Evolutionary conservation across 2,113 vertebrate genomes (phyloP).

Genomic region (Alosa alosa): DNA sequence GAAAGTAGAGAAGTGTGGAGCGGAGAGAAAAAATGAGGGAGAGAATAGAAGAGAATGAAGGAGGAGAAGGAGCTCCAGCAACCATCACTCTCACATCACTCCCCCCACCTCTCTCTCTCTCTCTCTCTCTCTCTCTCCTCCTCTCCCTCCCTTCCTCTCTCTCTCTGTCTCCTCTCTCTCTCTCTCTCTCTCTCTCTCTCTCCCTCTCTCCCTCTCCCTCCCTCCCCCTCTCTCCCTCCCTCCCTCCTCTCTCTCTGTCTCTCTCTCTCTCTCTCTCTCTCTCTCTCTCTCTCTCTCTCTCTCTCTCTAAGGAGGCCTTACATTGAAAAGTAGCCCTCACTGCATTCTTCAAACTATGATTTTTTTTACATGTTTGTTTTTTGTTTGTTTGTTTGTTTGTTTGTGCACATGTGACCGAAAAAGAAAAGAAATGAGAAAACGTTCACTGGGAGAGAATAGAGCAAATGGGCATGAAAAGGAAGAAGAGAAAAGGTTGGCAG

Average conservation of each 20-base stretch:
- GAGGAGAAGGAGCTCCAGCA: conserved; percentile 7
- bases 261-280: too few relatives aligned
- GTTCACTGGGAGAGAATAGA: not conserved
- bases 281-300: too few relatives aligned
- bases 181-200: too few relatives aligned
- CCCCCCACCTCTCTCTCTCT: not conserved
- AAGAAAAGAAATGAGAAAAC: not conserved
- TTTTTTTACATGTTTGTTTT: not conserved
- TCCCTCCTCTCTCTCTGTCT: too few relatives aligned
- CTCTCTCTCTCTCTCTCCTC: too few relatives aligned
- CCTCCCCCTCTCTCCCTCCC: not conserved
- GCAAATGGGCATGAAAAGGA: not conserved
- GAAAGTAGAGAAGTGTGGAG: not conserved
- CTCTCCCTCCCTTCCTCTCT: too few relatives aligned
- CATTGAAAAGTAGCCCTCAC: not conserved
- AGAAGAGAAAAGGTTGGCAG: conserved; percentile 23
- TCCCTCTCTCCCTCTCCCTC: too few relatives aligned
- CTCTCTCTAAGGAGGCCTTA: not conserved
- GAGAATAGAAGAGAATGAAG: conserved; percentile 34
- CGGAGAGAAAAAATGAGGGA: not conserved
- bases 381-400: not conserved
- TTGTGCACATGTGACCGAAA: not conserved
- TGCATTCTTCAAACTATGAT: not conserved
- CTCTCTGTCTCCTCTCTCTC: too few relatives aligned
- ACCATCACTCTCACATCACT: not conserved